A percentile compares a stretch with the other conserved stretches of the same genome.
Evolutionary conservation across 2,888 invertebrate species (phyloP).

Genomic region (Drosophila borealis): DNA sequence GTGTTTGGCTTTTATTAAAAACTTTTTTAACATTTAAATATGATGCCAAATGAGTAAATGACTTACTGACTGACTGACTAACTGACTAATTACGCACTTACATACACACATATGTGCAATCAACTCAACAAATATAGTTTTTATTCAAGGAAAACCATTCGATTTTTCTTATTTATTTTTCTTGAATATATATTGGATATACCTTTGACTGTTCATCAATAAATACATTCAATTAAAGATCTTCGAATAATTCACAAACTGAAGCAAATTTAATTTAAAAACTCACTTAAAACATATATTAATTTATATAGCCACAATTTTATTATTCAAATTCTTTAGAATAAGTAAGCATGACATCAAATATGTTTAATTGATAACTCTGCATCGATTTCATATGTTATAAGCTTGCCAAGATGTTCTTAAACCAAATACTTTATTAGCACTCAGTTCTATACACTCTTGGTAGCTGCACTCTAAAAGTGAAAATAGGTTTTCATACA

Average conservation of each 20-base stretch:
- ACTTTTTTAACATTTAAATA: slow-evolving; percentile 48
- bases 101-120: slow-evolving; percentile 6
- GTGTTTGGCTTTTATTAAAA: slow-evolving; percentile 65
- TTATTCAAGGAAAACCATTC: not conserved
- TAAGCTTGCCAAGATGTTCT: too few species aligned
- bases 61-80: slow-evolving; percentile 21
- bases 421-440: not conserved
- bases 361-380: too few species aligned
- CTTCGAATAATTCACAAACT: too few species aligned
- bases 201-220: not conserved
- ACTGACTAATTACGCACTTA: slow-evolving; percentile 18
- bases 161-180: not conserved
- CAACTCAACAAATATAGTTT: slow-evolving; percentile 11
- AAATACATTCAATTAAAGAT: too few species aligned
- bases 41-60: slow-evolving; percentile 32
- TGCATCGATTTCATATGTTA: too few species aligned
- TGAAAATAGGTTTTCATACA: not conserved
- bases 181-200: not conserved
- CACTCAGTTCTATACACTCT: not conserved
- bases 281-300: too few species aligned
- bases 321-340: too few species aligned
- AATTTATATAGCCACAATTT: too few species aligned
- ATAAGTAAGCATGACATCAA: too few species aligned
- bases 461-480: not conserved
- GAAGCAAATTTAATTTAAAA: too few species aligned